Percentiles rank a stretch among this genome's conserved stretches.
phyloP scores from a whole-genome alignment of 1,140 invertebrate genomes.

The Phenacoccus solenopsis region DNA sequence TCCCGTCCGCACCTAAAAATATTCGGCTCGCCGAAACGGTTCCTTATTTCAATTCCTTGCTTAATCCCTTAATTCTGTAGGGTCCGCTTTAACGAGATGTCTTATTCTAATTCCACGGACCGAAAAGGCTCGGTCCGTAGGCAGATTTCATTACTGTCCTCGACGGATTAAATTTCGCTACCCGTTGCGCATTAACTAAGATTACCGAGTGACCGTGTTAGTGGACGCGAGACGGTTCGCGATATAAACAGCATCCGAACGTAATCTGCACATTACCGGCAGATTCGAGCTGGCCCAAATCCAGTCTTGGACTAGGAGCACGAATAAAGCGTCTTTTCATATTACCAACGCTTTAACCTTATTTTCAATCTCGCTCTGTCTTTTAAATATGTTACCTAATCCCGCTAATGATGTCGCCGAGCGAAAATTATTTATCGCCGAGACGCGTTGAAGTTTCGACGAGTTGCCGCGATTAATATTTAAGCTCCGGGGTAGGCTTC shows the following conservation, averaged over 20 bases:
- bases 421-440: neutral
- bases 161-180: slow-evolving; percentile 13
- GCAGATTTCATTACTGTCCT: slow-evolving; percentile 17
- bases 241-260: slow-evolving; percentile 5
- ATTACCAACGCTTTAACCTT: slow-evolving; percentile 1
- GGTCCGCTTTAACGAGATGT: slow-evolving; percentile 7
- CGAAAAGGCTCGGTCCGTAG: neutral
- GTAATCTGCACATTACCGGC: slow-evolving; percentile 9
- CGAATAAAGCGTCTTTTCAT: neutral
- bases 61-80: slow-evolving; percentile 7
- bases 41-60: neutral
- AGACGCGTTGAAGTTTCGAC: too few relatives aligned
- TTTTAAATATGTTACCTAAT: neutral
- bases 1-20: neutral
- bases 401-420: neutral
- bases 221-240: neutral
- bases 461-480: too few relatives aligned
- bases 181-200: slow-evolving; percentile 13
- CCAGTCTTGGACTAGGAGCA: neutral
- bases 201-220: slow-evolving; percentile 13
- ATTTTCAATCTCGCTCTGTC: neutral
- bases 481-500: too few relatives aligned
- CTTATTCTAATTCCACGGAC: slow-evolving; percentile 1
- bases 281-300: neutral
- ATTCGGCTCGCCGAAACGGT: neutral